Percentiles rank a stretch among this genome's conserved stretches.
These are phyloP conservation scores for Furcula furcula DNA, from an alignment of 2,888 invertebrate species.

Conservation along the genomic window DNA sequence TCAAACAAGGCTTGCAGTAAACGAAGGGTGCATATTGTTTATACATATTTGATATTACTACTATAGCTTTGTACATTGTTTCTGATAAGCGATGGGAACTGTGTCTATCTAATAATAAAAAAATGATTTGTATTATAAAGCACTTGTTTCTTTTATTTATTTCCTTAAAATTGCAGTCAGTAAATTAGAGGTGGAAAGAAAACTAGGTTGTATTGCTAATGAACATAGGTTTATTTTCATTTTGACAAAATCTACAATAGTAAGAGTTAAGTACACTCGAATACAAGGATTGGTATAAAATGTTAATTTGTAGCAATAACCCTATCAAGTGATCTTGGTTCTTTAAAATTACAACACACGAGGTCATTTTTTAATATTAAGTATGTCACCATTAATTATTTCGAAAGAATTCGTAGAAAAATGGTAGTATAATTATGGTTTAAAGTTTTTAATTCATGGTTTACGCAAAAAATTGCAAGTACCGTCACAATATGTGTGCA, in stretches of 20 bases:
- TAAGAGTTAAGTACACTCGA: slow-evolving; percentile 80
- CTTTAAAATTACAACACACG: slow-evolving; percentile 67
- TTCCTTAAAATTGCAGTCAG: slow-evolving; percentile 3
- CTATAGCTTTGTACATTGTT: slow-evolving; percentile 87
- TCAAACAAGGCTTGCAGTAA: slow-evolving; percentile 80
- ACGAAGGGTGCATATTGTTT: slow-evolving; percentile 82
- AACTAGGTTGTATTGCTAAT: slow-evolving; percentile 58
- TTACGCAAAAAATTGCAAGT: slow-evolving; percentile 11
- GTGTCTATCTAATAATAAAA: slow-evolving; percentile 87
- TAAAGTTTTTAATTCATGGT: slow-evolving; percentile 3
- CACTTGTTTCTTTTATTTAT: slow-evolving; percentile 37
- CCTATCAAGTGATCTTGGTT: slow-evolving; percentile 73
- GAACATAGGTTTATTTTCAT: slow-evolving; percentile 77
- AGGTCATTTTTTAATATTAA: slow-evolving; percentile 45
- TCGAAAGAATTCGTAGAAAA: slow-evolving; percentile 24
- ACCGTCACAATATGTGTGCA: too few relatives aligned
- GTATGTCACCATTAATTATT: slow-evolving; percentile 28
- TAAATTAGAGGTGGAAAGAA: slow-evolving; percentile 26
- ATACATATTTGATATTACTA: slow-evolving; percentile 83
- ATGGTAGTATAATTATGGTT: neutral
- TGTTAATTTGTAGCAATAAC: slow-evolving; percentile 74
- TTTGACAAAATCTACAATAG: slow-evolving; percentile 79
- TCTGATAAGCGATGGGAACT: slow-evolving; percentile 87
- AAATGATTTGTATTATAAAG: slow-evolving; percentile 87
- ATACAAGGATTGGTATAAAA: slow-evolving; percentile 81